Percentiles rank a stretch among this genome's conserved stretches.
These are phyloP conservation scores for Chalcis sispes DNA, from an alignment of 2,888 invertebrate species.

Conservation along the genomic window DNA sequence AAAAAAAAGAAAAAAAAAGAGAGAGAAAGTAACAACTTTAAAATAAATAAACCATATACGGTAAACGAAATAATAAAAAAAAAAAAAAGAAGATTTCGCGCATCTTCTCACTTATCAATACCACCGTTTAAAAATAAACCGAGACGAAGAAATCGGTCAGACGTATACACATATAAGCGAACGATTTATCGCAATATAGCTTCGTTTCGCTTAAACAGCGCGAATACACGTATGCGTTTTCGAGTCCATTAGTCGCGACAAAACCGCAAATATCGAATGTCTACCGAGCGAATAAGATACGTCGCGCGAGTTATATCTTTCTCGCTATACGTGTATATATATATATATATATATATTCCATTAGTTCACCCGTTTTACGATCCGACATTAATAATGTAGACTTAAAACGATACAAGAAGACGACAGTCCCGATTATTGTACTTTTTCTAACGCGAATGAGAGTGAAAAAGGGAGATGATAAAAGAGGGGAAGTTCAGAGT, in stretches of 20 bases:
- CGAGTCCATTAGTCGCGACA: slow-evolving; percentile 37
- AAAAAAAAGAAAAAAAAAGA: too few relatives aligned
- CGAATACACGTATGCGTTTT: slow-evolving; percentile 23
- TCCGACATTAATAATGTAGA: slow-evolving; percentile 37
- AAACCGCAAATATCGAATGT: slow-evolving; percentile 32
- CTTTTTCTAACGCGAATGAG: too few relatives aligned
- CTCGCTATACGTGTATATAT: background rate
- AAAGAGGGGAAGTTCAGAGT: slow-evolving; percentile 18
- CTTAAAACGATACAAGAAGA: slow-evolving; percentile 22
- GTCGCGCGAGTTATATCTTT: background rate
- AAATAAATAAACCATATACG: background rate
- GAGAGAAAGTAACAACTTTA: background rate
- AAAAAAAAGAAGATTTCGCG: too few relatives aligned
- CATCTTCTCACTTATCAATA: background rate
- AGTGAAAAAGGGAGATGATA: background rate
- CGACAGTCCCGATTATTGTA: slow-evolving; percentile 18
- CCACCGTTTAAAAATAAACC: too few relatives aligned
- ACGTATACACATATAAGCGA: background rate
- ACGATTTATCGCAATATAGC: slow-evolving; percentile 1
- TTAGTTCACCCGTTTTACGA: slow-evolving; percentile 14
- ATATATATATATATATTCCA: too few relatives aligned
- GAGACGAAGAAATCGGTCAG: too few relatives aligned
- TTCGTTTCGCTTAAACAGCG: background rate
- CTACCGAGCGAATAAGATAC: slow-evolving; percentile 34
- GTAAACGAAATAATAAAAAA: background rate